Evolutionary conservation across 2,888 invertebrate genomes (phyloP), one percentile per base, ranked within the genome.

Genomic region (Pollenia amentaria): DNA sequence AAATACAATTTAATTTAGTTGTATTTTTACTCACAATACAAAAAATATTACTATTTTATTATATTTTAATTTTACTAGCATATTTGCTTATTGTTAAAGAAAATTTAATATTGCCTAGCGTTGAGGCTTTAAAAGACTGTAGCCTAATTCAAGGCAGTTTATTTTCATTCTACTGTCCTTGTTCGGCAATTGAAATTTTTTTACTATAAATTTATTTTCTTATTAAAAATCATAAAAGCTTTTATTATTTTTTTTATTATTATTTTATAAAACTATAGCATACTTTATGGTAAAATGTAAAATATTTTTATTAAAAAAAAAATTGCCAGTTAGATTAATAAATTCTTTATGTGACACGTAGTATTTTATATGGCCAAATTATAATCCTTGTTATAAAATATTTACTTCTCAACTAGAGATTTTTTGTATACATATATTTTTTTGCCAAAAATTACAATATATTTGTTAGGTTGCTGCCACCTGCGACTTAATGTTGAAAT

Each of bases 1-100:
- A 65, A 46, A 73, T 51, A 75, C 16, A 87, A 87, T 84, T 76
- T 77, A 80, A 84, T 87, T 80, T 84, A 48, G 60, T 78, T 81
- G 55, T 57, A 64, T 70, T 53, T 72, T 76, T 76, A 60, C 6
- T 73, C 53, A 16, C 64, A 77, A 80, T 72, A 80, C 60, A 78
- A 77, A 65, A 78, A 78, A 62, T 69, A 77, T 72, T 67, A 67
- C 60, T 64, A 73, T 64, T 77, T 76, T 79, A 79, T 60, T 70
- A 67, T 65, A 67, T 67, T 73, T 65, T 51, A 69, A 67, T 42
- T 38, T 67, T 77, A 14, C 9, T 16, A 55, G 8, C 12, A 46
- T 21, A 55, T 42, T 53, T 69, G 38, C 10, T 21, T 78, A 60
- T 78, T 55, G 44, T n/a, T 29, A 9, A 78, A 14, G 14, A 44